Base-by-base conservation (phyloP, 1,140 invertebrate species). In the Heterodera schachtii region DNA sequence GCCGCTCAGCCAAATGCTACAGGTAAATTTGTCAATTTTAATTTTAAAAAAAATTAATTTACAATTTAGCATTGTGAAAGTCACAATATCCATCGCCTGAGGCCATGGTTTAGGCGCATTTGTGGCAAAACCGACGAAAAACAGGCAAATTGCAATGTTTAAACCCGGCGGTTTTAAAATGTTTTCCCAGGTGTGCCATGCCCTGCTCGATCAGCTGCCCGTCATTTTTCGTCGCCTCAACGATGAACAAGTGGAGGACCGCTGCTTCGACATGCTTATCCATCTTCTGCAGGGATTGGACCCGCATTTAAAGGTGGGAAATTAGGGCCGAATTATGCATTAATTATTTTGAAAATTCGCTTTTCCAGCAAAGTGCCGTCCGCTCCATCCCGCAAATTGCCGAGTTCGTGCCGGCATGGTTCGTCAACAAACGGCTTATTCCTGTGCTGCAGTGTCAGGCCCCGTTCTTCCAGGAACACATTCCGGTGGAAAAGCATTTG, bases 51-150 rank as follows among this genome's bases (percentile, higher is more conserved):
- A n/a, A 1, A 19, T 64, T 64, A 21, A 21, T 19, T 19, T 19
- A 64, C 11, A 64, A 19, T 64, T 16, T 19, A 64, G 77, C 66
- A 78, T 46, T 90, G 87, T 67, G 88, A 89, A 73, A 83, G 81
- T 73, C 88, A 89, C 77, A 89, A 89, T 64, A 89, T 89, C 69
- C 82, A 88, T 64, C 85, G 84, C 75, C 80, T 89, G 78, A 80
- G 84, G 41, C 78, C 88, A 41, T 89, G 88, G 88, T 87, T 89
- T 64, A 81, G 87, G 19, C 83, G 82, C 41, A 86, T 89, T 57
- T 41, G 88, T 44, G 87, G 87, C 67, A 41, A 78, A 73, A 73
- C 13, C 41, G 49, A 73, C 46, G 86, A 74, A 73, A 73, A 52
- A 69, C 74, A 74, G n/a, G 82, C 82, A 73, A 21, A 41, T 75